Evolutionary conservation across 2,888 invertebrate genomes (phyloP).

Genomic region (Drosophila emarginata): DNA sequence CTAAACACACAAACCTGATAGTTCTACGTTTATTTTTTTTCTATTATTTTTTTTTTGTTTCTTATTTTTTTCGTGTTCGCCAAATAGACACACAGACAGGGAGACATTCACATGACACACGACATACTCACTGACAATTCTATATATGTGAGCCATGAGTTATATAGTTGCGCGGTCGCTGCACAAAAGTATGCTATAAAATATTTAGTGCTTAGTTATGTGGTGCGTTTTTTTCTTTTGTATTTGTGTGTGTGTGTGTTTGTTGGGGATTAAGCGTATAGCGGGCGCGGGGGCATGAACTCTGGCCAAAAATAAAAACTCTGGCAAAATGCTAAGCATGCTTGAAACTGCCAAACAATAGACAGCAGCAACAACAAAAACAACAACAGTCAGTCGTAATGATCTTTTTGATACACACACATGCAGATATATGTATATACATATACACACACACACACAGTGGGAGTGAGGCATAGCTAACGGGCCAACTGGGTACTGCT

Average conservation of each 20-base stretch:
- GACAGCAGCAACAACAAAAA: conserved; percentile 40
- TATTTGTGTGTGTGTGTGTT: conserved; percentile 5
- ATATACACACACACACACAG: conserved; percentile 22
- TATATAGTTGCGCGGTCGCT: conserved; percentile 11
- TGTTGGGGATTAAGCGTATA: conserved; percentile 2
- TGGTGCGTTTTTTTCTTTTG: conserved; percentile 36
- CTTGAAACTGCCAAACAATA: conserved; percentile 67
- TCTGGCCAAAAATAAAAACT: conserved; percentile 50
- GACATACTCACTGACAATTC: conserved; percentile 2
- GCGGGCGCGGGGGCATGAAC: conserved; percentile 5
- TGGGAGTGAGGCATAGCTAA: not conserved
- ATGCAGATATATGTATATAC: not conserved
- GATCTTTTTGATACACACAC: conserved; percentile 57
- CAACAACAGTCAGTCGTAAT: conserved; percentile 47
- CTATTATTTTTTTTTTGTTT: not conserved
- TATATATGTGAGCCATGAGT: conserved; percentile 1
- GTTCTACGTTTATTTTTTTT: not conserved
- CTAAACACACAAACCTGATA: conserved; percentile 4
- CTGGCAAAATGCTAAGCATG: conserved; percentile 59
- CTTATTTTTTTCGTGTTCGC: not conserved
- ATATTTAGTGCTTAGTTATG: conserved; percentile 67
- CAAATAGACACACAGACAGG: not conserved
- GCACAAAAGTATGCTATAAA: conserved; percentile 51
- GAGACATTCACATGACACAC: not conserved
- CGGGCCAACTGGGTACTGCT: conserved; percentile 1